These are phyloP conservation scores for Sycobia sp. DNA, from an alignment of 1,140 invertebrate genomes.

Conservation along the genomic window DNA sequence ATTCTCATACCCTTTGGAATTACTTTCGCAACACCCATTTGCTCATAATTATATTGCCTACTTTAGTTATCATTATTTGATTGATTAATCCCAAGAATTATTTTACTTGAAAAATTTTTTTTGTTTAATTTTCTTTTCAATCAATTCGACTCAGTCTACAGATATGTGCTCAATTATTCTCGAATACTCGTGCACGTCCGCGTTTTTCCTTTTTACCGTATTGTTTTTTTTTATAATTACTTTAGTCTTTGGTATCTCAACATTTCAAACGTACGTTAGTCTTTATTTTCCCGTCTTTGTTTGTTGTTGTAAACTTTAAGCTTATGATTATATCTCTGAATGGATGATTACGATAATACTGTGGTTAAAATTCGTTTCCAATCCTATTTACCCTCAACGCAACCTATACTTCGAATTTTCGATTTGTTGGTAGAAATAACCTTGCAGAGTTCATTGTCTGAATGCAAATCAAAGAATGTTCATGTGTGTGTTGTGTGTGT, in stretches of 20 bases:
- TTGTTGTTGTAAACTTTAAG: slow-evolving; percentile 5
- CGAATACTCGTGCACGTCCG: not conserved
- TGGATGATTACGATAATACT: slow-evolving; percentile 24
- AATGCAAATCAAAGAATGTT: no score
- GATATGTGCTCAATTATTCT: slow-evolving; percentile 13
- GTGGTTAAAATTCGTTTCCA: slow-evolving; percentile 5
- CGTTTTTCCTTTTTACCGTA: slow-evolving; percentile 1
- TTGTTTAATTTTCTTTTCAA: slow-evolving; percentile 11
- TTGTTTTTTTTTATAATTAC: slow-evolving; percentile 9
- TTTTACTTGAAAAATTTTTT: no score
- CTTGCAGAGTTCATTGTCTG: no score
- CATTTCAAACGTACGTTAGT: not conserved
- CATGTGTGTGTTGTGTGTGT: no score
- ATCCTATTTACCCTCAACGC: not conserved
- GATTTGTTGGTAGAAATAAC: no score
- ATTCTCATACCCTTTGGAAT: not conserved
- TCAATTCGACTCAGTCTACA: slow-evolving; percentile 18
- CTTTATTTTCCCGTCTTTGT: slow-evolving; percentile 15
- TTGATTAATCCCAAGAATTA: slow-evolving; percentile 7
- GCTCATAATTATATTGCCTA: slow-evolving; percentile 8
- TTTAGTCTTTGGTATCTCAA: slow-evolving; percentile 11
- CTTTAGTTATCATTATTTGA: slow-evolving; percentile 11
- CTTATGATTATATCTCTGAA: slow-evolving; percentile 8
- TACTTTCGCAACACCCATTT: slow-evolving; percentile 7
- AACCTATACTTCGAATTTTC: no score